A percentile compares a stretch with the other conserved stretches of the same genome.
Conservation (phyloP, 2,888 invertebrate species). For the Chesias legatella region DNA sequence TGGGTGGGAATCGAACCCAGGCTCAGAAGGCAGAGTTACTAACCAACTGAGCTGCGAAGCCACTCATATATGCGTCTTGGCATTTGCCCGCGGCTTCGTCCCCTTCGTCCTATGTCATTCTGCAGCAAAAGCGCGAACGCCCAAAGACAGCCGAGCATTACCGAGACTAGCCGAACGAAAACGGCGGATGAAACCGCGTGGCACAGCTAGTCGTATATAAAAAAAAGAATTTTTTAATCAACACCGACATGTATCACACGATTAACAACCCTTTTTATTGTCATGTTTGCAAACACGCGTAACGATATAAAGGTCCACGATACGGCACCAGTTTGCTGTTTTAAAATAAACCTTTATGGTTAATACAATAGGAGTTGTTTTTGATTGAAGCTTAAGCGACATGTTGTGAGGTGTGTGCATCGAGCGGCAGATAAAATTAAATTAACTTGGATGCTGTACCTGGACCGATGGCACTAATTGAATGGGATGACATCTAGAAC, state of each 20-base stretch:
- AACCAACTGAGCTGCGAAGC: too few species aligned
- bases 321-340: not conserved
- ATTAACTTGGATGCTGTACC: constrained; percentile 14
- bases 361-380: constrained; percentile 4
- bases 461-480: constrained; percentile 11
- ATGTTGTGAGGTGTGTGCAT: constrained; percentile 7
- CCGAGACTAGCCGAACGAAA: too few species aligned
- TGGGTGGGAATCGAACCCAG: too few species aligned
- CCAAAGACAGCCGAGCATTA: too few species aligned
- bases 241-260: constrained; percentile 17
- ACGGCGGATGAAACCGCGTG: too few species aligned
- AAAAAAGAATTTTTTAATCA: constrained; percentile 19
- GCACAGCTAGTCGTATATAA: not conserved
- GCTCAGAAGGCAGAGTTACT: too few species aligned
- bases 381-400: constrained; percentile 3
- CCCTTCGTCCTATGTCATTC: too few species aligned
- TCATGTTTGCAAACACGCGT: constrained; percentile 21
- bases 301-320: constrained; percentile 11
- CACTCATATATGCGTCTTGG: too few species aligned
- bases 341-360: constrained; percentile 7
- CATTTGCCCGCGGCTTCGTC: too few species aligned
- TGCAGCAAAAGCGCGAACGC: too few species aligned
- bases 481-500: too few species aligned
- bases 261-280: constrained; percentile 30
- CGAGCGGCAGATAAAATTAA: constrained; percentile 22